Evolutionary conservation across 2,113 vertebrate genomes (phyloP).

Genomic region (Tyrannus savana): DNA sequence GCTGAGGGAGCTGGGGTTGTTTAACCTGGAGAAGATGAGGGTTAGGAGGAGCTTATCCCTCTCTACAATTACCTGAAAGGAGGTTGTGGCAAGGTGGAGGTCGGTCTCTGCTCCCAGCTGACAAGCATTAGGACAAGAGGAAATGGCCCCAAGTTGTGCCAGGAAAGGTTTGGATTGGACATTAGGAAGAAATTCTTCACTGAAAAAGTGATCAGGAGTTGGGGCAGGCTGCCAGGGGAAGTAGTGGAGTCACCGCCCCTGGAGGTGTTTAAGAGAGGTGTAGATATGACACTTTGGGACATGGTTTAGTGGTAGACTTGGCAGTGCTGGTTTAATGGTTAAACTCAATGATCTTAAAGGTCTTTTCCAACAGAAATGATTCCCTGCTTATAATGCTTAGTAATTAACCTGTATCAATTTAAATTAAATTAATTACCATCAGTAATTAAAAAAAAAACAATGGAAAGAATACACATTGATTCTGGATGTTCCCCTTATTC

Average conservation of each 20-base stretch:
- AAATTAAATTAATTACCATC: background rate
- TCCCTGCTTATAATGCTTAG: background rate
- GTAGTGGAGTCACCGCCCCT: background rate
- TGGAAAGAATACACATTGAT: background rate
- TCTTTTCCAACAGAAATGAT: background rate
- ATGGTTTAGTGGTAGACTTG: background rate
- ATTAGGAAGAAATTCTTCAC: background rate
- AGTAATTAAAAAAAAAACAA: background rate
- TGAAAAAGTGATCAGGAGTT: background rate
- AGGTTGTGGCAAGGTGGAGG: background rate
- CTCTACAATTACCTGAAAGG: background rate
- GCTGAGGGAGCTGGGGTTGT: background rate
- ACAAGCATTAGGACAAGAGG: accelerated
- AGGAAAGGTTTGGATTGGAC: background rate
- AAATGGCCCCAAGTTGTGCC: background rate
- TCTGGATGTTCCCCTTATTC: background rate
- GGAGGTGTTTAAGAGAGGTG: background rate
- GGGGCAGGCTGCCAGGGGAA: background rate
- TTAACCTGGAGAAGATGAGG: background rate
- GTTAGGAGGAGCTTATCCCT: background rate
- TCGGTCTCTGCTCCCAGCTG: background rate
- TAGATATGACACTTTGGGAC: background rate
- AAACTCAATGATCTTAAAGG: background rate
- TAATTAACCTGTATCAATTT: background rate
- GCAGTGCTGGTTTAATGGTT: accelerated